phyloP scores from a whole-genome alignment of 2,888 invertebrate species.

The Lycaena phlaeas region DNA sequence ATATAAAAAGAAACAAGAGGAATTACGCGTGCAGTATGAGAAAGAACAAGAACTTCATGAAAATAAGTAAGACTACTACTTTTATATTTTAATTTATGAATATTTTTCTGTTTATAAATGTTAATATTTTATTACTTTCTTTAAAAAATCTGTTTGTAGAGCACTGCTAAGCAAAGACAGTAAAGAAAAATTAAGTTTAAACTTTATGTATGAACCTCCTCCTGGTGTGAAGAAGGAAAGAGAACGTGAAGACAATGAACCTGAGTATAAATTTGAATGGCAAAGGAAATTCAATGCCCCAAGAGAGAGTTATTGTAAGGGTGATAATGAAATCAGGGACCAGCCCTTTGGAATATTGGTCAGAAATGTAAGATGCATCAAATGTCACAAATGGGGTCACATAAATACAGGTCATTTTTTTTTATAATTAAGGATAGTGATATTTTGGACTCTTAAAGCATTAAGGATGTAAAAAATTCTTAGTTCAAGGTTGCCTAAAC shows the following conservation, averaged over 20 bases:
- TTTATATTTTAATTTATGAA: background rate
- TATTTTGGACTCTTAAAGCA: too few relatives aligned
- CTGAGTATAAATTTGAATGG: constrained; percentile 99
- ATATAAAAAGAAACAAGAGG: constrained; percentile 98
- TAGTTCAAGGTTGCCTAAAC: too few relatives aligned
- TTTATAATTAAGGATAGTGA: background rate
- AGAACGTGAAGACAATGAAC: constrained; percentile 93
- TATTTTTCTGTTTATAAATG: background rate
- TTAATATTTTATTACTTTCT: background rate
- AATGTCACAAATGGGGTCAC: constrained; percentile 99
- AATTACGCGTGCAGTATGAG: constrained; percentile 95
- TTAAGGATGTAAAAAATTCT: too few relatives aligned
- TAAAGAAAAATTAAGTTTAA: constrained; percentile 97
- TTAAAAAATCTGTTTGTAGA: constrained; percentile 58
- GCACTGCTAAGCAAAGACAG: constrained; percentile 98
- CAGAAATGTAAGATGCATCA: constrained; percentile 97
- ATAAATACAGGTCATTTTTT: constrained; percentile 85
- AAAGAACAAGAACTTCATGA: constrained; percentile 99
- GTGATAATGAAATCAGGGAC: constrained; percentile 97
- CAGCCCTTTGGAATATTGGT: constrained; percentile 99
- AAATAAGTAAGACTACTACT: constrained; percentile 80
- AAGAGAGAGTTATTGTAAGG: constrained; percentile 97
- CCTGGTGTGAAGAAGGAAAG: constrained; percentile 95
- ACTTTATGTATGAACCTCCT: constrained; percentile 99
- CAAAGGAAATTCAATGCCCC: constrained; percentile 99